Evolutionary conservation across 1,140 invertebrate species (phyloP), one percentile per base, ranked within the genome.

Genomic region (Eumeta japonica): DNA sequence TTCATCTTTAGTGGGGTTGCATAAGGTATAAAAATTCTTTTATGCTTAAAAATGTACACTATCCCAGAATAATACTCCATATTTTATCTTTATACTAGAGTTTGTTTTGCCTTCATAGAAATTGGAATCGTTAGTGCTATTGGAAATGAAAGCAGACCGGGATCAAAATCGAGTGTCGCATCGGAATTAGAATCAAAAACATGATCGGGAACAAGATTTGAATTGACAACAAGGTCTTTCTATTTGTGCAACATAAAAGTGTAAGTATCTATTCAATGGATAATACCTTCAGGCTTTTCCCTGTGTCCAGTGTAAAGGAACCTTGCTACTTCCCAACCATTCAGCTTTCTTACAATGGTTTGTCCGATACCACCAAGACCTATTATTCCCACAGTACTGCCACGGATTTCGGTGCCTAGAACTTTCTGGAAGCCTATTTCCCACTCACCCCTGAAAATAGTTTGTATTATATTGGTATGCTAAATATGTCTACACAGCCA

Each of bases 341-440:
- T 73, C 0, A 92, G 63, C 39, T 86, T 77, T 52, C 83, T 83
- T 0, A 81, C 83, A 12, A 90, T 81, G 3, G 82, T 81, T 54
- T 85, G 82, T 1, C 89, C 89, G 47, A 93, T 92, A 20, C 84
- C 80, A 11, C 90, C 90, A 2, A 92, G 77, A 4, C 90, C 90
- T 14, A 92, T 77, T 31, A 94, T 87, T 1, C 90, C 90, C 2
- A 91, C 84, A 0, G 88, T 91, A 5, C 88, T 86, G 16, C 81
- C 83, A 19, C 77, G 62, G 9, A 88, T 58, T 44, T 88, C 86
- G 37, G 79, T 76, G 0, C 86, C 86, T 24, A 88, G 67, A 16
- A 82, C 55, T 76, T 85, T 92, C 35, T 84, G 64, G n/a, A 86
- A 83, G 11, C 68, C 80, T 55, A 83, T 83, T 28, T 79, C 65